Percentiles rank a stretch among this genome's conserved stretches.
These are phyloP conservation scores for Mus minutoides DNA, from an alignment of 2,797 vertebrate species.

Conservation along the genomic window DNA sequence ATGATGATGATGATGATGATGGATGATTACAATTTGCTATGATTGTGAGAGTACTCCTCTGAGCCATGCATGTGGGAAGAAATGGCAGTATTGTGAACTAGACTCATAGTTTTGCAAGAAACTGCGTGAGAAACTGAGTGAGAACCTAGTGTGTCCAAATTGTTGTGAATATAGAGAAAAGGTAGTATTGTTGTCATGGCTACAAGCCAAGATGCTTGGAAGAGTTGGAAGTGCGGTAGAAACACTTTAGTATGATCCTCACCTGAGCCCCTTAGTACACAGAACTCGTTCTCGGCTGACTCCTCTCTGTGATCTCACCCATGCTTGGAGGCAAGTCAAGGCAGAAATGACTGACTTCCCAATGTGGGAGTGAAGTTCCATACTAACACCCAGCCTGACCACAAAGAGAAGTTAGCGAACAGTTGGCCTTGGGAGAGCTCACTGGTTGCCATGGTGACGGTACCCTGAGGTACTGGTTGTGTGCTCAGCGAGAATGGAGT, in stretches of 20 bases:
- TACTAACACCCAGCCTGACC: background rate
- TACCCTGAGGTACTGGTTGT: background rate
- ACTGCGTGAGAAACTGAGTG: background rate
- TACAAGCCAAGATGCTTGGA: background rate
- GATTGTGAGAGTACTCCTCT: background rate
- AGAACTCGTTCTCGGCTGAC: background rate
- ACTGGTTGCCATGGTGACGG: background rate
- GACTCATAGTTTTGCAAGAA: background rate
- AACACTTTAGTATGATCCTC: background rate
- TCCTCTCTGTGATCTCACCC: background rate
- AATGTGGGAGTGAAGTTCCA: background rate
- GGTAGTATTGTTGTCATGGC: background rate
- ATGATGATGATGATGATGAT: too few relatives aligned
- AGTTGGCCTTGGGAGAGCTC: background rate
- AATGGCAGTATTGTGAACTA: background rate
- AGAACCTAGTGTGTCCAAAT: background rate
- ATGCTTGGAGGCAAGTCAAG: background rate
- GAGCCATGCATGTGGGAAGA: background rate
- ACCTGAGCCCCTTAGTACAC: background rate
- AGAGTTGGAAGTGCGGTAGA: background rate
- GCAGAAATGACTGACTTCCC: conserved; percentile 26
- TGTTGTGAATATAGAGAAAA: background rate
- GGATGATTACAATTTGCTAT: background rate
- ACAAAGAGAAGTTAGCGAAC: background rate
- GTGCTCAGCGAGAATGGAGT: background rate